These are phyloP conservation scores for Tragelaphus buxtoni DNA, from an alignment of 2,113 vertebrate species.

Conservation along the genomic window DNA sequence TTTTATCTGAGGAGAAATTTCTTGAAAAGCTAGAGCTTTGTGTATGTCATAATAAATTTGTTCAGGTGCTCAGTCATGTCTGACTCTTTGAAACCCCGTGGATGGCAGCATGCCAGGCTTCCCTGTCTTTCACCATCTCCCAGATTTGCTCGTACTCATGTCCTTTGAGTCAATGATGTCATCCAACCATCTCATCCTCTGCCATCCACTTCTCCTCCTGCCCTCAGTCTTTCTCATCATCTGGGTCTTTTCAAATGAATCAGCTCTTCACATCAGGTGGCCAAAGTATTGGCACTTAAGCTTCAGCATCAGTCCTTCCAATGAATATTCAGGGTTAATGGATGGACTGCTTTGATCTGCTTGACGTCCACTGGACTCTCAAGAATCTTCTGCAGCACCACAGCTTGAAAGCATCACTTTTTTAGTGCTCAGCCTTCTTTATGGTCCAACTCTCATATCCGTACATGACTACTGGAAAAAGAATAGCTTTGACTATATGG, in stretches of 20 bases:
- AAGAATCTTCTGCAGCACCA: background rate
- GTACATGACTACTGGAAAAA: background rate
- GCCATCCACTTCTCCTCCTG: background rate
- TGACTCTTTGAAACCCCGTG: background rate
- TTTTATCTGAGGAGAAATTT: background rate
- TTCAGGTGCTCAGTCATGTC: background rate
- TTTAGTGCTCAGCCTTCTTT: background rate
- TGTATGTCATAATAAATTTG: background rate
- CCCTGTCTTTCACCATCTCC: background rate
- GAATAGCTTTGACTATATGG: background rate
- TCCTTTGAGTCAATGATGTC: background rate
- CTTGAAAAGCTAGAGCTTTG: background rate
- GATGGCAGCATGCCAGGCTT: fast-evolving
- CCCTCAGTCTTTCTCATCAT: background rate
- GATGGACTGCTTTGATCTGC: background rate
- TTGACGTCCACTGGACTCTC: background rate
- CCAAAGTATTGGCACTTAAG: background rate
- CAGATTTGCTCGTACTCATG: background rate
- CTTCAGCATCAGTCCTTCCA: background rate
- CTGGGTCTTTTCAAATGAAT: background rate
- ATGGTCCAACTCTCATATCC: background rate
- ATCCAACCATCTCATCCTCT: background rate
- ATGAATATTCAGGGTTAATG: background rate
- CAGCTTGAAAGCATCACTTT: background rate
- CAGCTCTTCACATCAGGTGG: background rate